Evolutionary conservation across 2,113 vertebrate species (phyloP), one percentile per base, ranked within the genome.

Genomic region (Aramus guarauna): DNA sequence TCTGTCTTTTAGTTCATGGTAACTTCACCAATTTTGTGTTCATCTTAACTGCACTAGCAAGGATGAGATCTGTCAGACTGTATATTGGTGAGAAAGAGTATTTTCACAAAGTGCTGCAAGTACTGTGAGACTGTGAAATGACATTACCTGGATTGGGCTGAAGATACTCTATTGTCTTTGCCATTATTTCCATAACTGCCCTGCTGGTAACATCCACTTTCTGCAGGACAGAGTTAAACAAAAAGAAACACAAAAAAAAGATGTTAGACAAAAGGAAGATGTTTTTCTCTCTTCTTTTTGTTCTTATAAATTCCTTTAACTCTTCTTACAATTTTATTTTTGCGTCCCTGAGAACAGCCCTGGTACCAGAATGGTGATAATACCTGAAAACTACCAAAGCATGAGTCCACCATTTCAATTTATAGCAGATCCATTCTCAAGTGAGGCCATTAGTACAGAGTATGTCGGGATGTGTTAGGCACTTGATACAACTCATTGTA

Each of bases 81-180:
- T 4, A 29, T 27, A 23, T 3, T 15, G 13, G 9, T 30, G 14
- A 84, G 41, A 92, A 77, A 91, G 13, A 74, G 72, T 30, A 16
- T 50, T 85, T 85, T 36, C 43, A 60, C 32, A 39, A n/a, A 32
- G 50, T 24, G 12, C 37, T 43, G 9, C 4, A 69, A 69, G 37
- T 34, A 69, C 15, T 34, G 9, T 30, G 26, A 45, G 21, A 80
- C 10, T 56, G 27, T 27, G 48, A 83, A 74, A 84, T 39, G 64
- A 41, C 21, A 60, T 97, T 98, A 99, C 99, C 99, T 99, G 99
- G 99, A 94, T 99, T 99, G 22, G 99, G 99, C 97, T 99, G 99
- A 97, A 99, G 99, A 95, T 99, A 99, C 93, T 99, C 99, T 53
- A 99, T 99, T 30, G 99, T 99, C 98, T 99, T 99, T 72, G 99